Base-by-base conservation (phyloP, 2,888 invertebrate genomes). In the Chloroclysta siterata region DNA sequence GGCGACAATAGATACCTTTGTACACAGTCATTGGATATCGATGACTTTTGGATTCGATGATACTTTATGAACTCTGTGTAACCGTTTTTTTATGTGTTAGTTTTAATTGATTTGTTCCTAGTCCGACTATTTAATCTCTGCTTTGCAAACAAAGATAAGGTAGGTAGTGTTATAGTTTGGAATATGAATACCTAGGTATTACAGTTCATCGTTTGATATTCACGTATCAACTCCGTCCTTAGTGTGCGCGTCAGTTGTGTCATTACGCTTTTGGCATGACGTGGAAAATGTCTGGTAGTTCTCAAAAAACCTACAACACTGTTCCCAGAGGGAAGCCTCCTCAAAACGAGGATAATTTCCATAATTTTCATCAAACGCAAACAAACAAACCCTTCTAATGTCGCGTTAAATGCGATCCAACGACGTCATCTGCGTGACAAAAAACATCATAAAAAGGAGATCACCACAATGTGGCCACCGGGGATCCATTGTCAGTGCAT, bases 351-450 rank as follows among this genome's bases (percentile, higher is more conserved):
- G 76, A 74, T 71, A 75, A 86, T 89, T 88, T 81, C 79, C 87
- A 89, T 89, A 88, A 89, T 88, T 86, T 83, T 66, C 75, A 75
- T 71, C 73, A 74, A 78, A 82, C 50, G 71, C 77, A 82, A 87
- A 83, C 85, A 86, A 87, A 88, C 83, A 88, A 81, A 85, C 88
- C 88, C 84, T 83, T 81, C 74, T 83, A 87, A 88, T 87, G 89
- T 81, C 85, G 84, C 84, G 85, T 87, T 89, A 89, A 90, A 89
- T 83, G 83, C 78, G 81, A 81, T 85, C 84, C 85, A n/a, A 89
- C 87, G 82, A 84, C 85, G 81, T 87, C 76, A 88, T 89, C 87
- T 71, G 68, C 65, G 66, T 65, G 70, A 81, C 76, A 88, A 85
- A 65, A 53, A 86, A 71, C 79, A 79, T 63, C 76, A 82, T 74